Base-by-base conservation (phyloP, 2,888 invertebrate genomes). In the Galerucella pusilla region DNA sequence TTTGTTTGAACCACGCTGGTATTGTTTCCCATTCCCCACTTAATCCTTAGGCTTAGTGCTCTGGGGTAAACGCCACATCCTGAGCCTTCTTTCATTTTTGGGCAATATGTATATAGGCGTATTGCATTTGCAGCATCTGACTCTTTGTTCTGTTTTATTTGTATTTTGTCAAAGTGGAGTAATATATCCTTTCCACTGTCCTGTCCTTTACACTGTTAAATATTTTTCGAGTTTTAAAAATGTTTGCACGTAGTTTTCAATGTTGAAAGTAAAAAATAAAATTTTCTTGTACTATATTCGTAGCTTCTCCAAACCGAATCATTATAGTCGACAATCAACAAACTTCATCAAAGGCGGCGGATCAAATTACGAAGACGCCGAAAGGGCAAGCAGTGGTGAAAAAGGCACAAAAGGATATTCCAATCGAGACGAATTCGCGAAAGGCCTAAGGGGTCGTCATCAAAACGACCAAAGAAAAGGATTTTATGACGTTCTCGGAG, bases 391-490 rank as follows among this genome's bases (percentile, higher is more conserved):
- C 70, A 87, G 89, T 42, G 92, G 92, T 0, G 90, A 90, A 75
- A 90, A 91, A 73, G 91, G 90, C 35, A 88, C 88, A 75, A 89
- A 90, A 77, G 91, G 90, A 10, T 91, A 90, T 85, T 76, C 82
- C 68, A 89, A 88, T 0, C 86, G 89, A 76, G 89, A 89, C 12
- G 88, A 89, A 46, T 90, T 89, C 80, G 90, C 90, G 71, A 90
- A 91, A 80, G 92, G 91, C 0, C 87, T 89, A 77, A 87, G 90
- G 46, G 92, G 91, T 12, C 86, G 89, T 77, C 90, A 91, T 80
- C 89, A 89, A 9, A 89, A 90, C 74, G 89, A 89, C 72, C 89
- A 89, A 52, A 86, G 90, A 10, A 89, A 90, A 82, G 91, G 90
- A 3, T 88, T 88, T 80, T 89, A 90, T 82, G 88, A 86, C 52